phyloP scores from a whole-genome alignment of 2,797 vertebrate genomes.

The Artibeus jamaicensis region DNA sequence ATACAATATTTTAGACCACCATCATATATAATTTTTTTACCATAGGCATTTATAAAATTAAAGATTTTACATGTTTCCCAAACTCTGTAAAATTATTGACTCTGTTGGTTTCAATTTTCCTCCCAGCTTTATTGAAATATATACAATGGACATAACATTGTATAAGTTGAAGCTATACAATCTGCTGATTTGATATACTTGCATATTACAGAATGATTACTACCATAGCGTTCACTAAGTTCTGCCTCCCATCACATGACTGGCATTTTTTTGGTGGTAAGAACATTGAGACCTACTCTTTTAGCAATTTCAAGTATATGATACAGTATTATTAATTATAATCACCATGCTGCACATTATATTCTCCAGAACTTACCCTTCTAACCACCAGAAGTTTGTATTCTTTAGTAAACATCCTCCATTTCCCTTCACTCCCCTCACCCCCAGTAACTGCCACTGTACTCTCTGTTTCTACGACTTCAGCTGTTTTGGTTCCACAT shows the following conservation, averaged over 20 bases:
- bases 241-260: neutral
- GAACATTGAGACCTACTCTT: neutral
- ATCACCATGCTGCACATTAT: neutral
- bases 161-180: neutral
- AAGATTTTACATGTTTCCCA: neutral
- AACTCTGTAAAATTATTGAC: neutral
- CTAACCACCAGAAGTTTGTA: neutral
- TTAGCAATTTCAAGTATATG: neutral
- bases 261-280: neutral
- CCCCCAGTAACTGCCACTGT: neutral
- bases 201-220: neutral
- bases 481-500: neutral
- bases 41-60: neutral
- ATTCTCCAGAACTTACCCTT: neutral
- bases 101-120: neutral
- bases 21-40: neutral
- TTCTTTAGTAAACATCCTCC: neutral
- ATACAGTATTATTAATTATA: neutral
- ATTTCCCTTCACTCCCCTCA: neutral
- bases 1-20: neutral
- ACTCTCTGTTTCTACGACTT: neutral
- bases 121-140: neutral
- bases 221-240: neutral
- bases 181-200: neutral
- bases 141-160: neutral